Base-by-base conservation (phyloP, 2,888 invertebrate species). In the Xanthorhoe spadicearia region DNA sequence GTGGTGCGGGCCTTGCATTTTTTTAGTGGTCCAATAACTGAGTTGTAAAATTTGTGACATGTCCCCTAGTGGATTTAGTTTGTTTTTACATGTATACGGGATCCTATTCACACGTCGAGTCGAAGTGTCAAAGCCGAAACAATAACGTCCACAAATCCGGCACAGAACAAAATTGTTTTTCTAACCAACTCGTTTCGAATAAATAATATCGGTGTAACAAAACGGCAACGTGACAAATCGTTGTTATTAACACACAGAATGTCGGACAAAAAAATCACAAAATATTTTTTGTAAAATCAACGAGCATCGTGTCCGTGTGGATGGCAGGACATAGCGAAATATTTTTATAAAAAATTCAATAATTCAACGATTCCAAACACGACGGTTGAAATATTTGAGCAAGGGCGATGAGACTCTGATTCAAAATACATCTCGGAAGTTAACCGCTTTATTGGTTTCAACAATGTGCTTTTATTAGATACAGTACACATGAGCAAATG, bases 341-440 rank as follows among this genome's bases (percentile, higher is more conserved):
- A 72, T 74, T 74, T 71, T 64, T 66, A 66, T 50, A 66, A 67
- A 72, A 66, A 69, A 71, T 66, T 72, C 69, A 72, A 74, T 68
- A 70, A 72, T 70, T 72, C 71, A 69, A 50, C 69, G 66, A 38
- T 61, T 56, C 64, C 51, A 66, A 69, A 66, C 64, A 58, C 69
- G 60, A 51, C 66, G 52, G 55, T 52, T 19, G 10, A 55, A 55
- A 60, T 58, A 54, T 63, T 57, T 61, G 53, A 53, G 56, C 52
- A 55, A 23, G 19, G 35, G 43, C 1, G 32, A 10, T 2, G 9
- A 23, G 28, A 52, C 54, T 50, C 13, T 28, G 43, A 62, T 56
- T 56, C 50, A 55, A 61, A 54, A 43, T 43, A 15, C 19, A 13
- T 48, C 15, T 48, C 48, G 38, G 38, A 0, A 43, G 1, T 2